Base-by-base conservation (phyloP, 2,888 invertebrate species). In the Colostygia pectinataria region DNA sequence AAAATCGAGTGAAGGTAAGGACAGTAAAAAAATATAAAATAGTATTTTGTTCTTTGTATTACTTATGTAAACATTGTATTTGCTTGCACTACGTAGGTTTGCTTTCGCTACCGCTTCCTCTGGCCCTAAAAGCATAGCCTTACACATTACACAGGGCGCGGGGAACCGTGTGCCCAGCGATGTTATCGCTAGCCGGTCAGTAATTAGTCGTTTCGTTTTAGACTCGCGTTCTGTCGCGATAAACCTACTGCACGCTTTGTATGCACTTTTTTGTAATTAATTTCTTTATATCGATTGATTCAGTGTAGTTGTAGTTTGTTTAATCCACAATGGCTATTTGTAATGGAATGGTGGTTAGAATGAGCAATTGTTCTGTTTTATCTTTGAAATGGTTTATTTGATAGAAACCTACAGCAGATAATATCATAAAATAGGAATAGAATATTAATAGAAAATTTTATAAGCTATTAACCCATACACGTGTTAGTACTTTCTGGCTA, bases 191-290 rank as follows among this genome's bases (percentile, higher is more conserved):
- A 66, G 58, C 68, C 61, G 59, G 62, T 60, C 66, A 63, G 77
- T 81, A 85, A 89, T 87, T 87, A 88, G 80, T 76, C 79, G 83
- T 81, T 82, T 83, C 84, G 74, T 83, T 86, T 79, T 79, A 81
- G 75, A 73, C 70, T 74, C 70, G 74, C 69, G 68, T 68, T 68
- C 69, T 68, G 69, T 73, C 71, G 76, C 77, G 77, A 80, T 82
- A 79, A 77, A 72, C 68, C 65, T 65, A 58, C 66, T 74, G 75
- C 75, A 77, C 72, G 75, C 74, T 77, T 75, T 78, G 71, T 76
- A 65, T 80, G 81, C 75, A 75, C 70, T 80, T 77, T 80, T 80
- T 77, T 80, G 72, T 76, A 73, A 83, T 82, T 77, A 79, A 79
- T 80, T 81, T 74, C 72, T 72, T 71, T 76, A 56, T 74, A 80